Evolutionary conservation across 2,113 vertebrate genomes (phyloP).

Genomic region (Gallinago media): DNA sequence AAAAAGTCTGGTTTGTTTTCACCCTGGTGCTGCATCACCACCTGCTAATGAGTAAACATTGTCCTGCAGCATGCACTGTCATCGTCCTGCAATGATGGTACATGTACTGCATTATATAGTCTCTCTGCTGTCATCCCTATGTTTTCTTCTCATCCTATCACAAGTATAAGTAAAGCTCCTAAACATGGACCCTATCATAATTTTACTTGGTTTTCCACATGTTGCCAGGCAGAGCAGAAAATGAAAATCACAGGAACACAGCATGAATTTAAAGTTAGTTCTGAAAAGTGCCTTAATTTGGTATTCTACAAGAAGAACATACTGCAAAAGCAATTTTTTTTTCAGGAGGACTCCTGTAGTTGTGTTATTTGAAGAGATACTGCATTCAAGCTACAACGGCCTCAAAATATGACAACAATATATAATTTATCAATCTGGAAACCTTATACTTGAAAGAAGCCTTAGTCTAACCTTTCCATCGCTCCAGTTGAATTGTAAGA

Average conservation of each 20-base stretch:
- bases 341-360: background rate
- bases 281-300: background rate
- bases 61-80: background rate
- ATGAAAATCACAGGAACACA: background rate
- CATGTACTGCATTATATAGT: background rate
- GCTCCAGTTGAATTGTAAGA: conserved; percentile 83
- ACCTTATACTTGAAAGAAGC: conserved; percentile 82
- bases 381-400: conserved; percentile 11
- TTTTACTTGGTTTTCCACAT: background rate
- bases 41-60: background rate
- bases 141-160: background rate
- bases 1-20: background rate
- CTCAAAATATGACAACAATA: conserved; percentile 68
- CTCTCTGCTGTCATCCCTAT: background rate
- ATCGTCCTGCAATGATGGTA: background rate
- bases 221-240: background rate
- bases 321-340: background rate
- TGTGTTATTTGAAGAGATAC: conserved; percentile 45
- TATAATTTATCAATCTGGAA: conserved; percentile 73
- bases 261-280: background rate
- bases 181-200: background rate
- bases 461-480: conserved; percentile 82
- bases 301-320: background rate
- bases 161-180: background rate
- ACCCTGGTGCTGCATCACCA: background rate